Evolutionary conservation across 2,113 vertebrate genomes (phyloP).

Genomic region (Tilapia sparmanii): DNA sequence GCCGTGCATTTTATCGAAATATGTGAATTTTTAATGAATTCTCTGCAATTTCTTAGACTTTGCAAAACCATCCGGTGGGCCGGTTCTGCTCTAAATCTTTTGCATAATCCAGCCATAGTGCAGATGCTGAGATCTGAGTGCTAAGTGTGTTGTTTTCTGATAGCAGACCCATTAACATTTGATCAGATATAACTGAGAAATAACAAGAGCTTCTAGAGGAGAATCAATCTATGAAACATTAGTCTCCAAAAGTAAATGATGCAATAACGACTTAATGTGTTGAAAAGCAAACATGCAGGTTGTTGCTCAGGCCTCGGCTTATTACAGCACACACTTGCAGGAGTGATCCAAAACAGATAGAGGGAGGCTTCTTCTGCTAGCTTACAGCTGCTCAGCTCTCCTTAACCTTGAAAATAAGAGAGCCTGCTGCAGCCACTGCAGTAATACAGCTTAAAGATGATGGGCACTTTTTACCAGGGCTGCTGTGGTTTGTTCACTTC

Average conservation of each 20-base stretch:
- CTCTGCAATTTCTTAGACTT: not conserved
- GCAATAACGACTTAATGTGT: not conserved
- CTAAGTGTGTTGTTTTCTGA: not conserved
- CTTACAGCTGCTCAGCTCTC: not conserved
- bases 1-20: not conserved
- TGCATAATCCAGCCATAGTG: not conserved
- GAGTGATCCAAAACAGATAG: not conserved
- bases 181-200: not conserved
- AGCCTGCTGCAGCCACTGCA: constrained; percentile 16
- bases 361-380: not conserved
- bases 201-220: not conserved
- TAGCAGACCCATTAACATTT: not conserved
- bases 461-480: rapidly evolving
- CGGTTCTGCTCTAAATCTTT: not conserved
- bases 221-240: not conserved
- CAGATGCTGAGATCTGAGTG: not conserved
- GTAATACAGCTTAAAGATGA: not conserved
- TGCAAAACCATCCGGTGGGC: not conserved
- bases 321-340: not conserved
- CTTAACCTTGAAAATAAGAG: constrained; percentile 25
- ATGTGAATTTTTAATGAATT: not conserved
- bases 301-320: not conserved
- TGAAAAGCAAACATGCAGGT: not conserved
- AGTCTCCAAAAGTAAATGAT: not conserved
- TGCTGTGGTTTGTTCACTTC: not conserved